Evolutionary conservation across 2,888 invertebrate species (phyloP).

Genomic region (Fissipunctia ypsillon): DNA sequence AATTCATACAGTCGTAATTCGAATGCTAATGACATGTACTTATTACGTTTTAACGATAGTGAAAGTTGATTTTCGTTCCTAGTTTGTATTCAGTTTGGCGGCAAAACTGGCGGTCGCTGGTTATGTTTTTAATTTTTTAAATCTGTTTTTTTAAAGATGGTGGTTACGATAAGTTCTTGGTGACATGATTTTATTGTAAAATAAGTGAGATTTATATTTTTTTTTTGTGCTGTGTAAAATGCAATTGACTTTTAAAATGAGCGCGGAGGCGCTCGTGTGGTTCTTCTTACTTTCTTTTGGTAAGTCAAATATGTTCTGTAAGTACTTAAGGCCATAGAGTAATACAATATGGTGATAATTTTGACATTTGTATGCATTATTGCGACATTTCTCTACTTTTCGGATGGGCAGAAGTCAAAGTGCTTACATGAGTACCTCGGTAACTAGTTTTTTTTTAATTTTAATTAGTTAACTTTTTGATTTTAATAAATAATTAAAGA

Average conservation of each 20-base stretch:
- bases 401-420: neutral
- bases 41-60: constrained; percentile 73
- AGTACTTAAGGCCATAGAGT: constrained; percentile 27
- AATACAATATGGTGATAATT: constrained; percentile 29
- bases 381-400: constrained; percentile 5
- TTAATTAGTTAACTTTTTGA: neutral
- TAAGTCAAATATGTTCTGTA: constrained; percentile 67
- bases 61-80: constrained; percentile 69
- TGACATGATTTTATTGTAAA: constrained; percentile 28
- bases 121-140: constrained; percentile 56
- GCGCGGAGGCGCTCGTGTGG: constrained; percentile 58
- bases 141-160: constrained; percentile 40
- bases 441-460: neutral
- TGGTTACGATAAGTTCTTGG: constrained; percentile 19
- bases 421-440: neutral
- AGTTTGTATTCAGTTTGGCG: constrained; percentile 83
- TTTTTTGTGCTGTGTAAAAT: constrained; percentile 48
- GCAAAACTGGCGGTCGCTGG: constrained; percentile 72
- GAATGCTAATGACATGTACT: constrained; percentile 62
- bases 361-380: constrained; percentile 42
- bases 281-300: constrained; percentile 75
- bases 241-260: constrained; percentile 65
- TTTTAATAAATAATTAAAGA: neutral
- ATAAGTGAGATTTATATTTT: constrained; percentile 34
- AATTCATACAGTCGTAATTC: constrained; percentile 61